Conservation (phyloP, 1,140 invertebrate genomes). For the Lepidostoma basale region DNA sequence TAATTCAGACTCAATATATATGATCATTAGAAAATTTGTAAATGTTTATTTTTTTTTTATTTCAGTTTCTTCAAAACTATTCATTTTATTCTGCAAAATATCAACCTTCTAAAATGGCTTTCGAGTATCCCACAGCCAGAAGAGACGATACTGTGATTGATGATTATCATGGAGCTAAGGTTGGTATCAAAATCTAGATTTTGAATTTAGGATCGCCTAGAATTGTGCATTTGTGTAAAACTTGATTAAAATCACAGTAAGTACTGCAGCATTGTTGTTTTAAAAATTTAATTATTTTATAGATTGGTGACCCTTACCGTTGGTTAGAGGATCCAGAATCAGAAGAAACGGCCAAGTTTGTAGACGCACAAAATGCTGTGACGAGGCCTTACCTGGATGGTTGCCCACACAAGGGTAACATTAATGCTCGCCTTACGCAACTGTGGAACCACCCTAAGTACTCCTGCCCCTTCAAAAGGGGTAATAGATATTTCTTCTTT, state of each 20-base stretch:
- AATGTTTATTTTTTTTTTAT: not conserved
- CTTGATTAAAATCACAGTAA: not conserved
- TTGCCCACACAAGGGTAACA: constrained; percentile 74
- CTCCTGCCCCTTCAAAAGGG: constrained; percentile 82
- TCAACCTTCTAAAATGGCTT: constrained; percentile 50
- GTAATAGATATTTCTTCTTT: constrained; percentile 89
- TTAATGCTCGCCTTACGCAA: constrained; percentile 81
- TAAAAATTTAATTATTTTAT: not conserved
- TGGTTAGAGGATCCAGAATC: constrained; percentile 97
- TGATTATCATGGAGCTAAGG: constrained; percentile 82
- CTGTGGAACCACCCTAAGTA: constrained; percentile 97
- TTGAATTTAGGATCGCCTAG: constrained; percentile 1
- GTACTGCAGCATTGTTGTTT: not conserved
- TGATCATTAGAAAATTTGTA: not conserved
- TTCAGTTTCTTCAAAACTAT: constrained; percentile 21
- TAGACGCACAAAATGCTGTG: constrained; percentile 90
- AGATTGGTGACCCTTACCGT: constrained; percentile 92
- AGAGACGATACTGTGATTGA: constrained; percentile 82
- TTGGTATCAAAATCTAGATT: constrained; percentile 48
- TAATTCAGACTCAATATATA: too few relatives aligned
- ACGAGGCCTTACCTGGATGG: constrained; percentile 84
- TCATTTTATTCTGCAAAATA: not conserved
- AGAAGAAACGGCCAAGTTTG: constrained; percentile 89
- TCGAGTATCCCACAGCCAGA: constrained; percentile 75
- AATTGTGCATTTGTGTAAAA: not conserved